A percentile compares a stretch with the other conserved stretches of the same genome.
Evolutionary conservation across 2,113 vertebrate genomes (phyloP).

Genomic region (Myrmecophaga tridactyla): DNA sequence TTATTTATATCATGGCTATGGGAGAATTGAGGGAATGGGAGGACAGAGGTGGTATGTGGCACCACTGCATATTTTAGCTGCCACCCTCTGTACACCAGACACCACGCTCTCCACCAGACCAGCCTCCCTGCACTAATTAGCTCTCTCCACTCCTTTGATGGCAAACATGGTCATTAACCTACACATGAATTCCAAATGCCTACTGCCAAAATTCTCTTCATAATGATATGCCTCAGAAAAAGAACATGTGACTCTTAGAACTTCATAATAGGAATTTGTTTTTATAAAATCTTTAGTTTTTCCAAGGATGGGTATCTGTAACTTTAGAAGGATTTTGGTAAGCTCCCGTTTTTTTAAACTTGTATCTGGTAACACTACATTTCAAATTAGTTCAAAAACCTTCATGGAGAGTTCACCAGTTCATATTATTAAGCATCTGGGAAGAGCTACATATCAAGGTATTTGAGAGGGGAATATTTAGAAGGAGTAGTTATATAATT

Average conservation of each 20-base stretch:
- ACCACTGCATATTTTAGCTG: background rate
- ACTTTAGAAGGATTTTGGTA: background rate
- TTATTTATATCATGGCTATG: fast-evolving
- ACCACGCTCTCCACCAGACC: background rate
- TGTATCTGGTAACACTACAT: background rate
- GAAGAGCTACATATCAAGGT: background rate
- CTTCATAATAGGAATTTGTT: background rate
- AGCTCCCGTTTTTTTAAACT: background rate
- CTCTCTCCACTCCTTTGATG: background rate
- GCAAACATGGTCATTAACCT: background rate
- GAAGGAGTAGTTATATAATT: background rate
- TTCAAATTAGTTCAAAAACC: background rate
- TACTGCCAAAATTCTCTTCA: background rate
- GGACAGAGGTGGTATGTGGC: background rate
- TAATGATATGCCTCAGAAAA: background rate
- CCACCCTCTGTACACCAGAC: background rate
- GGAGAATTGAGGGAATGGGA: background rate
- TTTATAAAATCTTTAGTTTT: background rate
- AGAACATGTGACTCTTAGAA: background rate
- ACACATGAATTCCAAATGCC: background rate
- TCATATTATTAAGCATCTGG: background rate
- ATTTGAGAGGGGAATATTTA: background rate
- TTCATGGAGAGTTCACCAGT: background rate
- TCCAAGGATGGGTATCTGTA: background rate
- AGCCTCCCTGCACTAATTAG: background rate